phyloP scores from a whole-genome alignment of 2,113 vertebrate species.

The Anoura caudifer region DNA sequence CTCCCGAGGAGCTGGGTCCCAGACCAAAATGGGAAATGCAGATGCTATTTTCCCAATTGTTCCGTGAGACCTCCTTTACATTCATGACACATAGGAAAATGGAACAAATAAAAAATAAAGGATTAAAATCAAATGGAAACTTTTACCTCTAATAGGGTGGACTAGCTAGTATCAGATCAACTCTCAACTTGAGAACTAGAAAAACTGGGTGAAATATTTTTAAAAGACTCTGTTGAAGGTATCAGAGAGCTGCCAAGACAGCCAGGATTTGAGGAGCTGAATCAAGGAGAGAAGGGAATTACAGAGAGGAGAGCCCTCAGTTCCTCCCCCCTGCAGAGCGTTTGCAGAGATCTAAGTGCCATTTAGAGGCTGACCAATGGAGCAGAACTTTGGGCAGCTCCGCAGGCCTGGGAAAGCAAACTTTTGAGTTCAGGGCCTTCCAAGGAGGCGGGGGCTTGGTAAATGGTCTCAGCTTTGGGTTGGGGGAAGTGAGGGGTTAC shows the following conservation, averaged over 20 bases:
- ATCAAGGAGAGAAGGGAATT: not conserved
- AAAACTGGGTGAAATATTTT: not conserved
- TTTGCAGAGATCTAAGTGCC: not conserved
- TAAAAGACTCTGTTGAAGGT: not conserved
- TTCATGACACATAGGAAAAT: not conserved
- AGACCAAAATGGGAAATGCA: not conserved
- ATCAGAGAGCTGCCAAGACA: not conserved
- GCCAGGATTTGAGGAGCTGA: not conserved
- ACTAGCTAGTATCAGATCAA: not conserved
- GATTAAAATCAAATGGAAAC: not conserved
- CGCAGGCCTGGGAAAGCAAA: not conserved
- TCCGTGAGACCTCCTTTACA: conserved; percentile 44
- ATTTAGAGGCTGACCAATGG: not conserved
- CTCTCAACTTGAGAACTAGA: not conserved
- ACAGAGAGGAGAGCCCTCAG: not conserved
- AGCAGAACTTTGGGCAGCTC: not conserved
- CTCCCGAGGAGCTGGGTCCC: not conserved
- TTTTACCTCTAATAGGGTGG: not conserved
- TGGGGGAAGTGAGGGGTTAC: not conserved
- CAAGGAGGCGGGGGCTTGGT: rapidly evolving
- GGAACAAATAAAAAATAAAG: not conserved
- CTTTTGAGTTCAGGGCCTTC: not conserved
- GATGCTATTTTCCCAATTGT: not conserved
- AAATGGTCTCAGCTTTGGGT: not conserved
- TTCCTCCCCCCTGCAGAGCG: no score